Evolutionary conservation across 2,888 invertebrate genomes (phyloP), one percentile per base, ranked within the genome.

Genomic region (Leptinotarsa juncta): DNA sequence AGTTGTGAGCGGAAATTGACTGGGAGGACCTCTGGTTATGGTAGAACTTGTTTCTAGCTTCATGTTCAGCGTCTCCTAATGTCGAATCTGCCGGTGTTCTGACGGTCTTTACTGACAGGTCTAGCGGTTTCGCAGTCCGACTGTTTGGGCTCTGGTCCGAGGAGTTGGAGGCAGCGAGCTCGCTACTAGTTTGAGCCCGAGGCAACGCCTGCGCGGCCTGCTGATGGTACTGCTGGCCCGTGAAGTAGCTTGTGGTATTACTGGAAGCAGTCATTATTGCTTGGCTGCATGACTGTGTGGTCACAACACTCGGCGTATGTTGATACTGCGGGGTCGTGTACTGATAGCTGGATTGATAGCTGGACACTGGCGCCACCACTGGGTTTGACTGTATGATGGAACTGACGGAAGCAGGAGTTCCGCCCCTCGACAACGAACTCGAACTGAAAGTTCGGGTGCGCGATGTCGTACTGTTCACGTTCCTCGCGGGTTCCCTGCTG

Each of bases 71-170:
- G 82, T 94, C 93, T 83, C 92, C 91, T 16, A 94, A 93, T 0
- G 96, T 96, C 0, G 96, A 96, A 87, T 96, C 96, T 0, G 96
- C 96, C 4, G 95, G 94, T 69, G 96, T 96, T 85, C 95, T 93
- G 0, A 96, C 93, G 1, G 96, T 96, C 87, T 96, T 96, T 65
- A 96, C 95, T 0, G 96, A 96, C 70, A 97, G 89, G 88, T 97
- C 97, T 75, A 97, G 88, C 0, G 96, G 96, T 84, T 93, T 94
- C 51, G 86, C 86, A 75, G 87, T 67, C 65, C 79, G 72, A 18
- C 77, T 79, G 65, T 75, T 79, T 20, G 75, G 55, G 66, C 74
- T 81, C 16, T 70, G 69, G 23, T 70, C 75, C 2, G 70, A 26
- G n/a, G 72, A 32, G 62, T 68, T 16, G 12, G 74, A 62, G 20